phyloP scores from a whole-genome alignment of 2,888 invertebrate species.

The Sarcophaga caerulescens region DNA sequence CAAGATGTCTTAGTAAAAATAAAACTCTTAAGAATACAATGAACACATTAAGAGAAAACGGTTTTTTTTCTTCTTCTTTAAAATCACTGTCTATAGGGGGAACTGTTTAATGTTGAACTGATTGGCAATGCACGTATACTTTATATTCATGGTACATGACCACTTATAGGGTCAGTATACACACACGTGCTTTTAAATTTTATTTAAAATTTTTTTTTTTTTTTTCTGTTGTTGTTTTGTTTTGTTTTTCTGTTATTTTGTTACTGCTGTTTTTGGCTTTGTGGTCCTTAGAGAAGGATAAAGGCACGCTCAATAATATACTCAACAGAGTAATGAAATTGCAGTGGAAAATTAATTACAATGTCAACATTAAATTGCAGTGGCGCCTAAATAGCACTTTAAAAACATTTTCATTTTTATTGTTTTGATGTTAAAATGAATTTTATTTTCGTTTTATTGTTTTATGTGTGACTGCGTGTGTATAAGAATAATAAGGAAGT shows the following conservation, averaged over 20 bases:
- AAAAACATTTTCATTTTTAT: conserved; percentile 20
- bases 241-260: no score
- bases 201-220: no score
- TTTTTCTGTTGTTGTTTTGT: no score
- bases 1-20: neutral
- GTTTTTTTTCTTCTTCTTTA: no score
- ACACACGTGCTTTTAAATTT: neutral
- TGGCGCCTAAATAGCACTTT: conserved; percentile 31
- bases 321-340: conserved; percentile 43
- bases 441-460: no score
- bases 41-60: neutral
- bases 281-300: conserved; percentile 34
- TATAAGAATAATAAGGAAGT: no score
- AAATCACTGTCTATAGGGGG: no score
- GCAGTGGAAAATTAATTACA: conserved; percentile 60
- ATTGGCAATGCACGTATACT: neutral
- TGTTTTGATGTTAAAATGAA: neutral
- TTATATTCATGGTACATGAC: no score
- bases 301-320: conserved; percentile 33
- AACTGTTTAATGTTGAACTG: no score
- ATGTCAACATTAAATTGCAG: conserved; percentile 56
- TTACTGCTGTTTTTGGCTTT: conserved; percentile 8
- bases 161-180: conserved; percentile 1
- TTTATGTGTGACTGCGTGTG: no score
- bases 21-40: neutral